phyloP scores from a whole-genome alignment of 2,888 invertebrate species.

The Ditylenchus weischeri region DNA sequence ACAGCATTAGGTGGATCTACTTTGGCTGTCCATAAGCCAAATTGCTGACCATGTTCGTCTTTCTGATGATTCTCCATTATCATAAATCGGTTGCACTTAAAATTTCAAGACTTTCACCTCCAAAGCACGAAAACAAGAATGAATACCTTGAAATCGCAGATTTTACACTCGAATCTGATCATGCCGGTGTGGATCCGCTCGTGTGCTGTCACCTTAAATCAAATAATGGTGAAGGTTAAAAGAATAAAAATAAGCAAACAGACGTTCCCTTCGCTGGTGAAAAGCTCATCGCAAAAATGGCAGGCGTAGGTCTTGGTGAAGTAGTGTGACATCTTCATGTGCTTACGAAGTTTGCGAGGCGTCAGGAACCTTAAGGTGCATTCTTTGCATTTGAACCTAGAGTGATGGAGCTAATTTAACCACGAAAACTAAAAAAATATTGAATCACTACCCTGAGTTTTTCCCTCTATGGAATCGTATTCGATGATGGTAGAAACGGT shows the following conservation, averaged over 20 bases:
- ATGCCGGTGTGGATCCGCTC: conserved; percentile 59
- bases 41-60: conserved; percentile 58
- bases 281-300: conserved; percentile 59
- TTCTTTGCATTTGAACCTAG: conserved; percentile 50
- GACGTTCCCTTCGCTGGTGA: conserved; percentile 52
- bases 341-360: conserved; percentile 57
- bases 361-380: conserved; percentile 58
- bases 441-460: conserved; percentile 38
- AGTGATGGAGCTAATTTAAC: too few species aligned
- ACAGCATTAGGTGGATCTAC: background rate
- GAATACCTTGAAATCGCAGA: conserved; percentile 43
- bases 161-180: conserved; percentile 57
- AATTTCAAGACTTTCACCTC: background rate
- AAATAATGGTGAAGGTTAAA: conserved; percentile 7
- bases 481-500: conserved; percentile 35
- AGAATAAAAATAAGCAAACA: background rate
- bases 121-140: background rate
- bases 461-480: conserved; percentile 47
- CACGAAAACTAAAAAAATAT: too few species aligned
- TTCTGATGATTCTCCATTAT: conserved; percentile 55
- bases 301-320: conserved; percentile 57
- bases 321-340: conserved; percentile 58
- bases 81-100: conserved; percentile 47
- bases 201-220: conserved; percentile 50
- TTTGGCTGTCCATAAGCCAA: conserved; percentile 53